Evolutionary conservation across 2,797 vertebrate genomes (phyloP).

Genomic region (Sebastes kiyomatsui): DNA sequence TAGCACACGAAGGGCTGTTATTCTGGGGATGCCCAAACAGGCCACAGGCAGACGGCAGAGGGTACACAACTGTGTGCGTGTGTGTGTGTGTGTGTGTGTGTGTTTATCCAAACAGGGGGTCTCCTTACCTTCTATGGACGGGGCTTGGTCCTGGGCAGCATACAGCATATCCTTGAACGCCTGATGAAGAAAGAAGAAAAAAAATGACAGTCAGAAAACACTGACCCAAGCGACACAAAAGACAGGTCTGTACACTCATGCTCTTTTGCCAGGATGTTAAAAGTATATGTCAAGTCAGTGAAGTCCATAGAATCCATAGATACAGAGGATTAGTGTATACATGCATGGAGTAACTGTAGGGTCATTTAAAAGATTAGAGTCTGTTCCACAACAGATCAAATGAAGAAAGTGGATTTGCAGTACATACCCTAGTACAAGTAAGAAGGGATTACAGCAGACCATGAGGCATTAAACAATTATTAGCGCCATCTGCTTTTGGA

Average conservation of each 20-base stretch:
- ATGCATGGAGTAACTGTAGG: neutral
- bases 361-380: neutral
- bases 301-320: neutral
- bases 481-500: constrained; percentile 44
- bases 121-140: constrained; percentile 96
- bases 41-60: constrained; percentile 17
- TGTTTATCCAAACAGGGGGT: constrained; percentile 42
- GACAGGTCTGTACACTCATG: neutral
- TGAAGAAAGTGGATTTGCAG: neutral
- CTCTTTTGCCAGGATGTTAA: neutral
- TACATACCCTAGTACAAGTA: neutral
- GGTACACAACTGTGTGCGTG: constrained; percentile 27
- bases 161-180: constrained; percentile 99
- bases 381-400: neutral
- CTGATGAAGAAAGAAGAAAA: constrained; percentile 74
- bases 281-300: neutral
- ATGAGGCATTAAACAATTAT: neutral
- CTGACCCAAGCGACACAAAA: neutral
- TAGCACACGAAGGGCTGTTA: constrained; percentile 69
- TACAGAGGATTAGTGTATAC: neutral
- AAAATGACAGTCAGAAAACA: neutral
- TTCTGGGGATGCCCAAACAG: constrained; percentile 69
- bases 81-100: constrained; percentile 32
- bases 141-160: constrained; percentile 97
- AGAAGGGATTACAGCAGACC: neutral